phyloP scores from a whole-genome alignment of 1,140 invertebrate species.

The Apis laboriosa region DNA sequence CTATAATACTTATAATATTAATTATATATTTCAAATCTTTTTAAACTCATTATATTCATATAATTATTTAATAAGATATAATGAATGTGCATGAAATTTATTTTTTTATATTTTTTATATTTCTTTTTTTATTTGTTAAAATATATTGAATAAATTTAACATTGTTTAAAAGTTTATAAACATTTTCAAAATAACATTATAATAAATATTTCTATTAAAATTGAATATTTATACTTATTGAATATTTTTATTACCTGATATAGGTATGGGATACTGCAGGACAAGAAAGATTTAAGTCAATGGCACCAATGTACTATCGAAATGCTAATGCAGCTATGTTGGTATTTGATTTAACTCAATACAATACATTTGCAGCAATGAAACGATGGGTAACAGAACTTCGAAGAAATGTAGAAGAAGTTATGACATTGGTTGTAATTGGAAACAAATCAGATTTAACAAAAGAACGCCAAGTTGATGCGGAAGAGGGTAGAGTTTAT shows the following conservation, averaged over 20 bases:
- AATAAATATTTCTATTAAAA: too few relatives aligned
- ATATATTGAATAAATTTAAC: not conserved
- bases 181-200: not conserved
- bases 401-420: constrained; percentile 87
- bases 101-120: not conserved
- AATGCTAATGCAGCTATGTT: constrained; percentile 93
- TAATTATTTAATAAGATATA: too few relatives aligned
- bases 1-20: constrained; percentile 26
- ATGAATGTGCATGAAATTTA: not conserved
- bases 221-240: not conserved
- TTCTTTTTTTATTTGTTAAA: not conserved
- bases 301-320: constrained; percentile 96
- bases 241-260: constrained; percentile 44
- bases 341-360: constrained; percentile 92
- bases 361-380: constrained; percentile 86
- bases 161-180: not conserved
- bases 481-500: constrained; percentile 88
- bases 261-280: constrained; percentile 96
- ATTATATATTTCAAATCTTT: not conserved
- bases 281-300: constrained; percentile 88
- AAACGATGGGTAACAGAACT: constrained; percentile 92
- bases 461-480: constrained; percentile 83
- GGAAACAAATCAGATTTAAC: constrained; percentile 92
- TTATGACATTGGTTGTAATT: constrained; percentile 89
- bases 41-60: not conserved